Percentiles rank a stretch among this genome's conserved stretches.
Conservation (phyloP, 2,888 invertebrate genomes). For the Melanchra persicariae region DNA sequence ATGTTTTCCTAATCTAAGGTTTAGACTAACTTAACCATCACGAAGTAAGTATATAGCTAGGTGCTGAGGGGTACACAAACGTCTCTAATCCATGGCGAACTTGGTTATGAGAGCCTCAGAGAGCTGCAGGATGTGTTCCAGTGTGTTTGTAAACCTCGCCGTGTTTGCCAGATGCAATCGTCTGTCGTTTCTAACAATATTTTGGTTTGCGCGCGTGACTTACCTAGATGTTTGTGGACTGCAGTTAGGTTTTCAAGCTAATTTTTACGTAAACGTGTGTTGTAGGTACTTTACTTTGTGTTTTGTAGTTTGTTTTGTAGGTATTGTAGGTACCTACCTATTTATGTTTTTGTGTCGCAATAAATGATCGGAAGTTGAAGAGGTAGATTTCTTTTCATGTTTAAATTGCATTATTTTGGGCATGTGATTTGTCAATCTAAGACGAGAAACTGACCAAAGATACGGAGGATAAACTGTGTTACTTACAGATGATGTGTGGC, state of each 20-base stretch:
- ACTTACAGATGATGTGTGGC: too few species aligned
- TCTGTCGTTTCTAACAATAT: conserved; percentile 50
- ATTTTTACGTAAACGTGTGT: conserved; percentile 4
- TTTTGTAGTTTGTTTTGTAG: too few species aligned
- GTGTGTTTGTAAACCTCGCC: conserved; percentile 55
- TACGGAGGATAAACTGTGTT: too few species aligned
- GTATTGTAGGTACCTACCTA: too few species aligned
- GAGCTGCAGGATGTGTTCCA: conserved; percentile 39
- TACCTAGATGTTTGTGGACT: conserved; percentile 25
- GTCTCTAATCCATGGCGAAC: conserved; percentile 27
- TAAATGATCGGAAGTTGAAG: too few species aligned
- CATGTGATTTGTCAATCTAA: too few species aligned
- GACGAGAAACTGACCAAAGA: too few species aligned
- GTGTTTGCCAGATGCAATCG: conserved; percentile 47
- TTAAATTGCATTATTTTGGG: too few species aligned
- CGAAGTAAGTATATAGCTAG: neutral
- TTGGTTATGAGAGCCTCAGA: conserved; percentile 18
- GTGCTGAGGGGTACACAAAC: neutral
- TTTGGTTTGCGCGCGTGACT: conserved; percentile 45
- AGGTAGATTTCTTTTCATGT: too few species aligned
- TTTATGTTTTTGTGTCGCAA: too few species aligned
- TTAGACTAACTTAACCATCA: neutral
- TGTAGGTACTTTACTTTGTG: too few species aligned
- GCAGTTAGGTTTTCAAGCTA: neutral
- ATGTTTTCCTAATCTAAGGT: neutral